Conservation (phyloP, 2,113 vertebrate species). For the Amazona guildingii region DNA sequence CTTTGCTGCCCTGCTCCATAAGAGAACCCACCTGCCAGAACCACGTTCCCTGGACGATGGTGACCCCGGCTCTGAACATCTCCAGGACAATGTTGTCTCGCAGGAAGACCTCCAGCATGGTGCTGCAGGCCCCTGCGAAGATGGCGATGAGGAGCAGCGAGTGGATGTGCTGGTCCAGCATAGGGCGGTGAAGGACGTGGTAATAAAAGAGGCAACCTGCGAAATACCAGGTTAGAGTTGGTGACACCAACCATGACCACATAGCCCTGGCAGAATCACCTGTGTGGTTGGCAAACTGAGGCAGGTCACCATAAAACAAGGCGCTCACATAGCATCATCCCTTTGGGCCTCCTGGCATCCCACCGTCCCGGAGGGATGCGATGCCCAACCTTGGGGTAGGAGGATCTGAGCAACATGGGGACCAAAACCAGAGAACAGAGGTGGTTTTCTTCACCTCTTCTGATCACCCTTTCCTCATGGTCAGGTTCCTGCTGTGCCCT, state of each 20-base stretch:
- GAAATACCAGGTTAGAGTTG: background rate
- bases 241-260: fast-evolving
- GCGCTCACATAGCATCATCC: background rate
- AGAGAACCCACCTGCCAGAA: slow-evolving; percentile 88
- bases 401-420: background rate
- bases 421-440: background rate
- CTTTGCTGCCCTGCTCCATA: background rate
- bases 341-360: background rate
- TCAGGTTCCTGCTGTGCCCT: background rate
- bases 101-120: slow-evolving; percentile 83
- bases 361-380: background rate
- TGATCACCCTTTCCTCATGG: background rate
- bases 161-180: slow-evolving; percentile 90
- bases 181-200: slow-evolving; percentile 82
- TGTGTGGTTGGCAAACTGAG: background rate
- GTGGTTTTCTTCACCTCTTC: background rate
- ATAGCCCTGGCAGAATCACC: background rate
- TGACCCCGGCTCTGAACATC: slow-evolving; percentile 78
- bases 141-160: slow-evolving; percentile 82
- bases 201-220: slow-evolving; percentile 91
- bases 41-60: slow-evolving; percentile 94
- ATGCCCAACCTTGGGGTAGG: background rate
- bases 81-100: slow-evolving; percentile 82
- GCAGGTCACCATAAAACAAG: background rate
- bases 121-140: slow-evolving; percentile 73